Conservation (phyloP, 2,888 invertebrate species). For the Nudaria mundana region DNA sequence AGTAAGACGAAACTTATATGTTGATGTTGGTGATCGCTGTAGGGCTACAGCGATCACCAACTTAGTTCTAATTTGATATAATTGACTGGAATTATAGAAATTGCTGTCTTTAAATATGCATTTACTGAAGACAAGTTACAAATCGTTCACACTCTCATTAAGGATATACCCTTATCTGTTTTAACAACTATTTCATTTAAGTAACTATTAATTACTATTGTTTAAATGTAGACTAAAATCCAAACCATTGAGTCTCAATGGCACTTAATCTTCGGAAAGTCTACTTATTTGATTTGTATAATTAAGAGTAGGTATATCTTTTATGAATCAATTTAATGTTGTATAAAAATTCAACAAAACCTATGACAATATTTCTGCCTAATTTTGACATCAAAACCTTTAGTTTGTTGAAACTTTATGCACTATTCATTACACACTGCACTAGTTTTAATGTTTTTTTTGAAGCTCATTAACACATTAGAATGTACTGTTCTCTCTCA, state of each 20-base stretch:
- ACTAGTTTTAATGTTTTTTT: constrained; percentile 16
- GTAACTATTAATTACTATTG: not conserved
- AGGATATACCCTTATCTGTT: not conserved
- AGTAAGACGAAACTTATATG: too few relatives aligned
- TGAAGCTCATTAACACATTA: constrained; percentile 12
- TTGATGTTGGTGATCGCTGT: too few relatives aligned
- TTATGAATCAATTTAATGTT: constrained; percentile 15
- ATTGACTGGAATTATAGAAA: too few relatives aligned
- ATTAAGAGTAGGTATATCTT: constrained; percentile 6
- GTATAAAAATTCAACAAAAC: constrained; percentile 55
- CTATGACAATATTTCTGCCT: constrained; percentile 54
- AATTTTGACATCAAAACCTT: too few relatives aligned
- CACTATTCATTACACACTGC: constrained; percentile 39
- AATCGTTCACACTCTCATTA: not conserved
- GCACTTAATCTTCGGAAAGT: too few relatives aligned
- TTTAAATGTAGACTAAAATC: not conserved
- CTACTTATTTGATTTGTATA: too few relatives aligned
- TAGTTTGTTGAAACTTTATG: constrained; percentile 64
- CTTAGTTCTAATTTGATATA: too few relatives aligned
- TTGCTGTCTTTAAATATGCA: too few relatives aligned
- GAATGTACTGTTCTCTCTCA: constrained; percentile 26
- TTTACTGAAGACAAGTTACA: too few relatives aligned
- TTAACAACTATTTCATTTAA: too few relatives aligned
- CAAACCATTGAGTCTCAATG: too few relatives aligned
- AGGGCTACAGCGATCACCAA: too few relatives aligned